These are phyloP conservation scores for Goniozus legneri DNA, from an alignment of 1,140 invertebrate genomes.

Conservation along the genomic window DNA sequence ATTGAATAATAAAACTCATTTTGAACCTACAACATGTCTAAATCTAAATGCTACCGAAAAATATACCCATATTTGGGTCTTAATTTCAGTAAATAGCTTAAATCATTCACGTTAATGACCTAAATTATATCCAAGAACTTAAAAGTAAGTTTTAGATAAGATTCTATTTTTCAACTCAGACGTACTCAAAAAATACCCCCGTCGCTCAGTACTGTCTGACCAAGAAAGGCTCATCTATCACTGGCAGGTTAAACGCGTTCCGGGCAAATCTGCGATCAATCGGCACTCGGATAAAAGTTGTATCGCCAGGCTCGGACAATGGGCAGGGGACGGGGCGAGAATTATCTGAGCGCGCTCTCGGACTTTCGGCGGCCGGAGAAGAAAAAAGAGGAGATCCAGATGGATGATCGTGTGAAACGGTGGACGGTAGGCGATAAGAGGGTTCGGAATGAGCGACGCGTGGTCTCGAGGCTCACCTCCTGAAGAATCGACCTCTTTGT, in stretches of 20 bases:
- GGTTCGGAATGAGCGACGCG: slow-evolving; percentile 13
- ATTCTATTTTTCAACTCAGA: no score
- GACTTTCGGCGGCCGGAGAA: slow-evolving; percentile 15
- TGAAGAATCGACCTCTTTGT: slow-evolving; percentile 55
- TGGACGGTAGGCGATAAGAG: slow-evolving; percentile 50
- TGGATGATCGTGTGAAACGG: slow-evolving; percentile 49
- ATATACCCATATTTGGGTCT: no score
- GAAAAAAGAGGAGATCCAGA: slow-evolving; percentile 43
- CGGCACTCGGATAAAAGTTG: slow-evolving; percentile 4
- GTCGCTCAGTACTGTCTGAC: no score
- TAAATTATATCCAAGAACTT: no score
- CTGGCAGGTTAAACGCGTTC: not conserved
- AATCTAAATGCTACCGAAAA: no score
- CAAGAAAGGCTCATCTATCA: not conserved
- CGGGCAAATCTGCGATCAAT: not conserved
- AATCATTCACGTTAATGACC: no score
- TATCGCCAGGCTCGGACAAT: slow-evolving; percentile 28
- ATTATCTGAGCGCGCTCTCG: slow-evolving; percentile 14
- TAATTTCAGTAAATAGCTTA: no score
- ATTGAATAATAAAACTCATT: no score
- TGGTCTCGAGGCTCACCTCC: slow-evolving; percentile 15
- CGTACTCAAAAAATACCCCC: no score
- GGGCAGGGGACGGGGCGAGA: slow-evolving; percentile 1
- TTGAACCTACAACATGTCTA: no score
- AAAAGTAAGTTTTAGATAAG: no score